Conservation (phyloP, 1,140 invertebrate species). For the Dysdera silvatica region DNA sequence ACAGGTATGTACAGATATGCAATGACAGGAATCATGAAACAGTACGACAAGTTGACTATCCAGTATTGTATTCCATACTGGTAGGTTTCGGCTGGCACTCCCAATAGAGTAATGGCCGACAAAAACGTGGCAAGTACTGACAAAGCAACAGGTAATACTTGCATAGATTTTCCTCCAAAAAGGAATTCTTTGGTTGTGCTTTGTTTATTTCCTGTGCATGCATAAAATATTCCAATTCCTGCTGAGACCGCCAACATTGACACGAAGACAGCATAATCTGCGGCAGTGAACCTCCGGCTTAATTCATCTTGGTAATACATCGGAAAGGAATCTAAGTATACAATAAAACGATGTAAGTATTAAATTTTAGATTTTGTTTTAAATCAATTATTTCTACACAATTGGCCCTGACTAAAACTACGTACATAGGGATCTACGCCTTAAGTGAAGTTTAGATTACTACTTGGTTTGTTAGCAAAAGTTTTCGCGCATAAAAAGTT, state of each 20-base stretch:
- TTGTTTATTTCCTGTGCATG: slow-evolving; percentile 75
- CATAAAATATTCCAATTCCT: slow-evolving; percentile 68
- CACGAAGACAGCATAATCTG: slow-evolving; percentile 59
- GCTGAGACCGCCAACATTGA: slow-evolving; percentile 46
- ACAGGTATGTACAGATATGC: slow-evolving; percentile 79
- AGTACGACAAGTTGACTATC: slow-evolving; percentile 64
- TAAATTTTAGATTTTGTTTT: too few species aligned
- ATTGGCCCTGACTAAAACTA: too few species aligned
- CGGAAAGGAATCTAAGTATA: too few species aligned
- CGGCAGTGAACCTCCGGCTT: background rate
- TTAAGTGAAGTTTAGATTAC: too few species aligned
- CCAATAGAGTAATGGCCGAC: slow-evolving; percentile 82
- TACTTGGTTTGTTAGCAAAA: too few species aligned
- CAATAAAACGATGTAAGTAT: too few species aligned
- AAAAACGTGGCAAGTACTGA: slow-evolving; percentile 49
- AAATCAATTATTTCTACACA: too few species aligned
- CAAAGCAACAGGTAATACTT: slow-evolving; percentile 66
- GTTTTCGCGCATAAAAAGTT: too few species aligned
- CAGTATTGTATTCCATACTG: slow-evolving; percentile 72
- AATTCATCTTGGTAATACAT: too few species aligned
- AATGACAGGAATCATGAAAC: slow-evolving; percentile 69
- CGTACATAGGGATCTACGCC: too few species aligned
- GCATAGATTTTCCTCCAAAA: slow-evolving; percentile 67
- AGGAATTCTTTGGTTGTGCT: slow-evolving; percentile 79
- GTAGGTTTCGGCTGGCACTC: slow-evolving; percentile 77